These are phyloP conservation scores for Meandrusa payeni DNA, from an alignment of 2,888 invertebrate species.

Conservation along the genomic window DNA sequence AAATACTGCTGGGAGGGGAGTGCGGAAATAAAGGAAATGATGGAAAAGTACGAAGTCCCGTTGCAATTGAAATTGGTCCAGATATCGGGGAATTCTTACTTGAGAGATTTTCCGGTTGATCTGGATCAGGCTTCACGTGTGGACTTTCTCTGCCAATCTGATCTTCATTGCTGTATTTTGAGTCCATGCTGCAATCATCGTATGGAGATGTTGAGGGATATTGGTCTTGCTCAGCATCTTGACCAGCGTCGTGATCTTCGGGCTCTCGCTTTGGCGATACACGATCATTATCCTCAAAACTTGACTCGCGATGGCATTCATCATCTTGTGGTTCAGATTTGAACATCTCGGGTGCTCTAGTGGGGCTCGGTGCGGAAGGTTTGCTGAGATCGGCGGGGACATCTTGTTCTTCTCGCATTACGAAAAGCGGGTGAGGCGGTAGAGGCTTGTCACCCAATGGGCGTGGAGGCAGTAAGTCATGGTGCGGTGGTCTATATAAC, in stretches of 20 bases:
- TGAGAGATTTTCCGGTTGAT: conserved; percentile 90
- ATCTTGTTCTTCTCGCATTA: conserved; percentile 87
- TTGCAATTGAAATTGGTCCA: conserved; percentile 84
- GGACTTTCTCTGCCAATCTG: conserved; percentile 82
- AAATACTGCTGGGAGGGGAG: conserved; percentile 84
- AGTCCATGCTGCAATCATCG: conserved; percentile 90
- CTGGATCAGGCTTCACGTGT: conserved; percentile 85
- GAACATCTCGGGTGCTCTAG: conserved; percentile 64
- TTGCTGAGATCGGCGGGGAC: conserved; percentile 89
- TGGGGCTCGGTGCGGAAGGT: conserved; percentile 81
- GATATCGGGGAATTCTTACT: conserved; percentile 84
- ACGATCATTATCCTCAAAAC: conserved; percentile 77
- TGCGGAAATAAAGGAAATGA: conserved; percentile 83
- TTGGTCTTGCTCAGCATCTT: conserved; percentile 82
- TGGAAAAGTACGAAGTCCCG: conserved; percentile 84
- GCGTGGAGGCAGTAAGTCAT: conserved; percentile 83
- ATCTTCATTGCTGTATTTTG: conserved; percentile 87
- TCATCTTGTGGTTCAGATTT: conserved; percentile 77
- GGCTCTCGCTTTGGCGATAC: conserved; percentile 86
- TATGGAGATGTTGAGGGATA: conserved; percentile 85
- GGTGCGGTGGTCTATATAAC: conserved; percentile 83
- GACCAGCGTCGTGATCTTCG: conserved; percentile 82
- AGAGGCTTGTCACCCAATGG: conserved; percentile 83
- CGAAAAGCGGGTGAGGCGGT: conserved; percentile 85
- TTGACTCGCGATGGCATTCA: conserved; percentile 73